Evolutionary conservation across 2,797 vertebrate genomes (phyloP).

Genomic region (Coilia nasus): DNA sequence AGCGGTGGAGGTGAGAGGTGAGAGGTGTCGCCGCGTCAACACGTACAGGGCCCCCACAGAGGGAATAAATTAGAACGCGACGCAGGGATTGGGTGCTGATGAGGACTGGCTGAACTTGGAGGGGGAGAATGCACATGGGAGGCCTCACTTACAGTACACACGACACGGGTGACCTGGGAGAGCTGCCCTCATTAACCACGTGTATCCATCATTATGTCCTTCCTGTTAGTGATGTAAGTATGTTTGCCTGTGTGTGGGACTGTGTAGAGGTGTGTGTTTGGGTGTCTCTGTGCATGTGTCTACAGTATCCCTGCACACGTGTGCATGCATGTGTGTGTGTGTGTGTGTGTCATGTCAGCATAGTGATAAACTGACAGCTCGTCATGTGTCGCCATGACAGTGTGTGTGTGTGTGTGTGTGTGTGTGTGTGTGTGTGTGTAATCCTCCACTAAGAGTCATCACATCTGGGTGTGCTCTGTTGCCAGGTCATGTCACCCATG

Average conservation of each 20-base stretch:
- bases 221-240: too few species aligned
- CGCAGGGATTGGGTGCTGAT: neutral
- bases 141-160: too few species aligned
- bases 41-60: neutral
- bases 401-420: constrained; percentile 2
- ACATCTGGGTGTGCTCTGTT: too few species aligned
- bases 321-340: neutral
- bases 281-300: neutral
- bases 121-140: too few species aligned
- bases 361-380: too few species aligned
- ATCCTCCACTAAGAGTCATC: too few species aligned
- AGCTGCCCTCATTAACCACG: too few species aligned
- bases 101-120: too few species aligned
- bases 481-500: constrained; percentile 1
- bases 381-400: too few species aligned
- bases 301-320: neutral
- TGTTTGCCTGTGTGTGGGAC: neutral
- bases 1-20: neutral
- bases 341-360: neutral
- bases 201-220: too few species aligned
- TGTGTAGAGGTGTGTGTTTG: neutral
- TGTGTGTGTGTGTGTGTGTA: constrained; percentile 12
- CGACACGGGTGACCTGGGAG: too few species aligned
- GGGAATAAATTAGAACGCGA: neutral
- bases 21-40: neutral